Conservation (phyloP, 2,888 invertebrate genomes). For the Mythimna loreyi region DNA sequence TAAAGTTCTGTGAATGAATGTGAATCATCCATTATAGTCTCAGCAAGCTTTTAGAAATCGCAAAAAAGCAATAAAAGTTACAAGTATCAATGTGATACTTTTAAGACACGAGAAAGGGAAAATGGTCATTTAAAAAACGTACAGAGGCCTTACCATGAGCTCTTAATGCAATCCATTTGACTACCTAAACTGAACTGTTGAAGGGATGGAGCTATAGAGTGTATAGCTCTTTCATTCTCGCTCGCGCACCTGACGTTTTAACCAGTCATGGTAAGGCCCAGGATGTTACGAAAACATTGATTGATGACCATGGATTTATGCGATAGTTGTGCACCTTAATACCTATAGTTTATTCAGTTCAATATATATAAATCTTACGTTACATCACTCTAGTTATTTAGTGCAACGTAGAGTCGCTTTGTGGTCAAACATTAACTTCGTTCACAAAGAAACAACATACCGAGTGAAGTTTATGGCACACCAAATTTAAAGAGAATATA, state of each 20-base stretch:
- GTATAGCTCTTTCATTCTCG: too few relatives aligned
- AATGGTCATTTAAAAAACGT: neutral
- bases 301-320: slow-evolving; percentile 17
- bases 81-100: slow-evolving; percentile 38
- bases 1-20: slow-evolving; percentile 5
- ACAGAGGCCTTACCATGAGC: neutral
- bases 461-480: slow-evolving; percentile 65
- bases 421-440: slow-evolving; percentile 30
- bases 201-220: too few relatives aligned
- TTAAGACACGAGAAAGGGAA: slow-evolving; percentile 30
- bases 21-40: slow-evolving; percentile 1
- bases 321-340: slow-evolving; percentile 52
- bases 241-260: too few relatives aligned
- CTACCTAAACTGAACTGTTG: too few relatives aligned
- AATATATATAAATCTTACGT: slow-evolving; percentile 36
- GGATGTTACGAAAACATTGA: neutral
- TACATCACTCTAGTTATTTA: slow-evolving; percentile 64
- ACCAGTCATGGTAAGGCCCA: neutral
- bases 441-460: slow-evolving; percentile 51
- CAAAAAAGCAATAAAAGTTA: slow-evolving; percentile 12
- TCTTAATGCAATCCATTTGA: too few relatives aligned
- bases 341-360: slow-evolving; percentile 40
- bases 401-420: slow-evolving; percentile 41
- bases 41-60: slow-evolving; percentile 14
- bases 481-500: slow-evolving; percentile 58